Base-by-base conservation (phyloP, 2,113 vertebrate species). In the Perca fluviatilis region DNA sequence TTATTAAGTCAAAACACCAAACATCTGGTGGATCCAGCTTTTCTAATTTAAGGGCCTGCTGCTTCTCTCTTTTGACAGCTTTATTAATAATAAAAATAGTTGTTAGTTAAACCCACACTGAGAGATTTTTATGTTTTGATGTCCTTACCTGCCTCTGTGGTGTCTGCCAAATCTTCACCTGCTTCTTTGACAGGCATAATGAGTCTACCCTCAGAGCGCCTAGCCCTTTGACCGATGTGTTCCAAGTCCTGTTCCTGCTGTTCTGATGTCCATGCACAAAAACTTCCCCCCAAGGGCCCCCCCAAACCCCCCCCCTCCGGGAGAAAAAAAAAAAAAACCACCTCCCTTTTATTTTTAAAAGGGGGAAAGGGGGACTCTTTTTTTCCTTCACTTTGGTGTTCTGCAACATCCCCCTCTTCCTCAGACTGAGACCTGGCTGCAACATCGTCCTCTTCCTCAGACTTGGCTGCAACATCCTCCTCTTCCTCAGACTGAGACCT, bases 81-180 rank as follows among this genome's bases (percentile, higher is more conserved):
- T 40, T 40, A 50, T 68, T 33, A 7, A 12, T 23, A 27, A n/a
- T 18, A 53, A 21, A 13, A 15, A 16, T 1, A 13, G 0, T 50
- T 47, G 19, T 68, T 6, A 56, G 40, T n/a, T 16, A 21, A 5
- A 49, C 21, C 5, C 8, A 64, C 1, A 46, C 18, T n/a, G n/a
- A 60, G 2, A 46, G 10, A 50, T 14, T 1, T 43, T 1, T 51
- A 4, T 33, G 47, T 43, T 62, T 67, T 67, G 21, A 56, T 27
- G 30, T 63, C 21, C 85, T 54, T 63, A 94, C 94, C 92, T 72
- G 72, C 53, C 2, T 89, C 84, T 36, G 74, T 46, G n/a, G 61
- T 1, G 0, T 86, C 66, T 16, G 63, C 12, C 5, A 65, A 53
- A 51, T 83, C 79, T 16, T 36, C 72, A 10, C 51, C 74, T 33